Percentiles rank a stretch among this genome's conserved stretches.
These are phyloP conservation scores for Fukomys damarensis DNA, from an alignment of 2,113 vertebrate genomes.

Conservation along the genomic window DNA sequence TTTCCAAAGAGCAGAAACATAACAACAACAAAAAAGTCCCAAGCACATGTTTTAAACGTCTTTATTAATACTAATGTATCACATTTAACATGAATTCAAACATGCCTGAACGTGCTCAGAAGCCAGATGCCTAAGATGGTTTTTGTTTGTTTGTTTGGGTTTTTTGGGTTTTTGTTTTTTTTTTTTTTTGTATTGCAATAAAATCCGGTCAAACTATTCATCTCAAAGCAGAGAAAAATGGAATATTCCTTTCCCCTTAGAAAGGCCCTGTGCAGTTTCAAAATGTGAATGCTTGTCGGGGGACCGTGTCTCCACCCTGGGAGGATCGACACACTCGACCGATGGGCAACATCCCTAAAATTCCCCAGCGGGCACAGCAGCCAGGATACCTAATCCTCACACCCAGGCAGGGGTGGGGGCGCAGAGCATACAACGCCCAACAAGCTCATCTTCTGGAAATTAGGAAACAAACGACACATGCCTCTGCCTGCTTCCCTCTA, in stretches of 20 bases:
- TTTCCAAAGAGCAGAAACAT: conserved; percentile 17
- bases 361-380: not conserved
- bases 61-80: not conserved
- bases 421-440: not conserved
- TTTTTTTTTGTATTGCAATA: not conserved
- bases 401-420: not conserved
- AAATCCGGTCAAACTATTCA: not conserved
- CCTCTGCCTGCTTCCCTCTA: not conserved
- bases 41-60: not conserved
- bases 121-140: not conserved
- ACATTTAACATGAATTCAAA: conserved; percentile 27
- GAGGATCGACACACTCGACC: not conserved
- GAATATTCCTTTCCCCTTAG: not conserved
- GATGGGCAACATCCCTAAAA: too few species aligned
- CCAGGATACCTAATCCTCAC: accelerated
- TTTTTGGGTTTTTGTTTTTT: too few species aligned
- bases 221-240: not conserved
- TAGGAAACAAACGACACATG: not conserved
- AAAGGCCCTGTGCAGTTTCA: not conserved
- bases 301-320: not conserved
- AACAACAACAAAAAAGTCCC: not conserved
- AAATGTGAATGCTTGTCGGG: not conserved
- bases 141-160: too few species aligned
- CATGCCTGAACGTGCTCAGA: not conserved
- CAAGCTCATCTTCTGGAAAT: not conserved